Evolutionary conservation across 1,140 invertebrate genomes (phyloP), one percentile per base, ranked within the genome.

Genomic region (Sycophaga agraensis): DNA sequence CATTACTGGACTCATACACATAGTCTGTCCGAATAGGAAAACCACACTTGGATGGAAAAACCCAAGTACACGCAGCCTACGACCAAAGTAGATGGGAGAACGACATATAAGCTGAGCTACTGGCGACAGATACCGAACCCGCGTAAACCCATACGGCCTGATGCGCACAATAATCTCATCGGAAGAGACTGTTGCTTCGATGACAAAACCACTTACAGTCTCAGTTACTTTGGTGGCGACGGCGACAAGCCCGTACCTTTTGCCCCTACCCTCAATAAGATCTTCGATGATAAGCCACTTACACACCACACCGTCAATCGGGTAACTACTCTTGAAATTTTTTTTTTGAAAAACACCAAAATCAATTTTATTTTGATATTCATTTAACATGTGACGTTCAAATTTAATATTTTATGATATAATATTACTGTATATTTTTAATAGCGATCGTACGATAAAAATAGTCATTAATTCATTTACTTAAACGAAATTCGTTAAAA

Each of bases 101-200:
- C 84, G n/a, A 85, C 84, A 0, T 85, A 85, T 67, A 81, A 75
- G 49, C 70, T 84, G 61, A 84, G 83, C 67, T 85, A 82, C 50
- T 79, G 76, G 73, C 80, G 82, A 0, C 70, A 73, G 11, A 64
- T n/a, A 49, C 68, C 26, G 67, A 31, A 11, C n/a, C n/a, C 22
- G 34, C n/a, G 22, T n/a, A n/a, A 64, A 70, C 7, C 72, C 72
- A 4, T 68, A 73, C 16, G 45, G 35, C 7, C 5, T 16, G 0
- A 42, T 16, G 8, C 54, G 66, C 68, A 75, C 1, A 79, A 81
- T 54, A 6, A 76, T 16, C 40, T 80, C 5, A 79, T 77, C 43
- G 68, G 57, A 5, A 61, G 45, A 1, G 56, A 40, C 5, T 68
- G 64, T 21, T 76, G 68, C 26, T 73, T 72, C 45, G 73, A 80